Percentiles rank a stretch among this genome's conserved stretches.
phyloP scores from a whole-genome alignment of 2,888 invertebrate genomes.

The Mamestra brassicae region DNA sequence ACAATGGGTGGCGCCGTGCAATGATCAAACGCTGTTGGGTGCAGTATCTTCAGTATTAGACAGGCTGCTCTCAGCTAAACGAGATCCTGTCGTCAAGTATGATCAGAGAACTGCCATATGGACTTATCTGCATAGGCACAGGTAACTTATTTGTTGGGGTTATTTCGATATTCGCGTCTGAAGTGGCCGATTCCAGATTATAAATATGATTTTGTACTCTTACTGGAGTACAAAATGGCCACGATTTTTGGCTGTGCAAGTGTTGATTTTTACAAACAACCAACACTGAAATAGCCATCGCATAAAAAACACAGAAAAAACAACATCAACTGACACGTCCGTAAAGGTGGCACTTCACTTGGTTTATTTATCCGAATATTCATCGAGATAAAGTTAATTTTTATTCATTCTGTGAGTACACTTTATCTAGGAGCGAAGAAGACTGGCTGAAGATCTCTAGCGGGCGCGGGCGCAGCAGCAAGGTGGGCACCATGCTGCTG shows the following conservation, averaged over 20 bases:
- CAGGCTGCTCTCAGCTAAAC: slow-evolving; percentile 95
- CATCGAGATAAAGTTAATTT: no score
- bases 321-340: no score
- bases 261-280: neutral
- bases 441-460: no score
- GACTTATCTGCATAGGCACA: slow-evolving; percentile 97
- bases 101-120: slow-evolving; percentile 97
- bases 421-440: no score
- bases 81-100: slow-evolving; percentile 98
- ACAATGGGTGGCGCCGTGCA: slow-evolving; percentile 90
- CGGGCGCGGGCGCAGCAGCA: no score
- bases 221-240: no score
- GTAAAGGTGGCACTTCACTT: no score
- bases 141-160: slow-evolving; percentile 68
- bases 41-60: slow-evolving; percentile 98
- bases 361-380: no score
- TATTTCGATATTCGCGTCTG: neutral
- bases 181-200: no score
- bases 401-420: no score
- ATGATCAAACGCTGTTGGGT: slow-evolving; percentile 93
- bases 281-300: neutral
- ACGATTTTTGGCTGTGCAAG: neutral
- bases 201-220: no score
- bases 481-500: no score
- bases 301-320: neutral